Base-by-base conservation (phyloP, 2,888 invertebrate species). In the Xestia ashworthii region DNA sequence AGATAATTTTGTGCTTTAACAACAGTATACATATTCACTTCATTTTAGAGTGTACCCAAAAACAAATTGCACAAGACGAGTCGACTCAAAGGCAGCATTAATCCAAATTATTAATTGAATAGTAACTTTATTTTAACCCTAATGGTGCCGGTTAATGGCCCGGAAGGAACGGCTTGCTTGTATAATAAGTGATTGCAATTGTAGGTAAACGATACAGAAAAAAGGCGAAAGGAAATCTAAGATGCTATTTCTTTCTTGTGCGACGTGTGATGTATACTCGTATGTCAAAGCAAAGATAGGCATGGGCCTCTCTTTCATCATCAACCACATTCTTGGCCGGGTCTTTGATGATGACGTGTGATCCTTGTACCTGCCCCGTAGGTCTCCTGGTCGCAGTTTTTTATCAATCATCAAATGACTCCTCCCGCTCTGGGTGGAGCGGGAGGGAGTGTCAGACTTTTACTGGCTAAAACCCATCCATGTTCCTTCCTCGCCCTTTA, bases 81-180 rank as follows among this genome's bases (percentile, higher is more conserved):
- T 76, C n/a, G n/a, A 19, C 46, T 71, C 46, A 75, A 72, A 83
- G 53, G 67, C 22, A 64, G 38, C 55, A 73, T 71, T 46, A 38
- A 75, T 80, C 55, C 41, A 73, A 71, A 81, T 80, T 68, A 74
- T 81, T 77, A 74, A 76, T 86, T 82, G 53, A 84, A 79, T 76
- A 76, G 60, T 46, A 71, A 76, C 81, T 78, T 80, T 69, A 81
- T 86, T 80, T 76, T 32, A 66, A 75, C 74, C 73, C 75, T 81
- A 87, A 81, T 87, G 79, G 79, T 65, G 69, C 53, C 48, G 48
- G 58, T 70, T 79, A 87, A 81, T 76, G 78, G 76, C 41, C 58
- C 69, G 76, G 66, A 79, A 81, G 46, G 44, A 83, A 78, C 53
- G 74, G 67, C 73, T 76, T 66, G 78, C 76, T 50, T 74, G 62